Base-by-base conservation (phyloP, 2,797 vertebrate genomes). In the Ptychadena robeensis region DNA sequence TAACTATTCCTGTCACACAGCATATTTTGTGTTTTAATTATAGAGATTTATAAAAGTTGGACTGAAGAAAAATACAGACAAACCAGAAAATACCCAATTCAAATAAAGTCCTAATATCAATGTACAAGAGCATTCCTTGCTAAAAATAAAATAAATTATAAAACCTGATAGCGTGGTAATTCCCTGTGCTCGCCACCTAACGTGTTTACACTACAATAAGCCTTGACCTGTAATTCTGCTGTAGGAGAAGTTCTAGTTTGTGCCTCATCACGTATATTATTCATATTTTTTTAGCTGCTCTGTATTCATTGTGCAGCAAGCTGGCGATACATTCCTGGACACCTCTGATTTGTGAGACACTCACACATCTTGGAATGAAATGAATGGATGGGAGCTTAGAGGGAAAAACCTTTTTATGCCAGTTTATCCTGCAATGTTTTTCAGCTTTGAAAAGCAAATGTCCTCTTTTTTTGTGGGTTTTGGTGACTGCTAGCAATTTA, bases 391-490 rank as follows among this genome's bases (percentile, higher is more conserved):
- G 64, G 32, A 74, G 61, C 70, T 81, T 67, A 81, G 68, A 38
- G 79, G 53, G 61, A 40, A 79, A 78, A 70, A 70, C 53, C 48
- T 59, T 63, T 81, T 72, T 81, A 73, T 48, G 65, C 59, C 31
- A 66, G 11, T 73, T 69, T 71, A 80, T 81, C 70, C 61, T 53
- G 70, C 48, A 61, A 81, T 66, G 32, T 72, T 73, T 61, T 81
- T 65, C 69, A 73, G 68, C 59, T 80, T 80, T 65, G 30, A 80
- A 80, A 72, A 31, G 25, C 37, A 81, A 81, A 81, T 81, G 79
- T 73, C 59, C 79, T 81, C 31, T 73, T 73, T 76, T n/a, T 27
- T 25, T 71, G 22, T 27, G 30, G 64, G 4, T 69, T 38, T 80
- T 81, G n/a, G 34, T 61, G 28, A 61, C 18, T 15, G 57, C 68